Percentiles rank a stretch among this genome's conserved stretches.
phyloP scores from a whole-genome alignment of 2,113 vertebrate genomes.

The Calidris pygmaea region DNA sequence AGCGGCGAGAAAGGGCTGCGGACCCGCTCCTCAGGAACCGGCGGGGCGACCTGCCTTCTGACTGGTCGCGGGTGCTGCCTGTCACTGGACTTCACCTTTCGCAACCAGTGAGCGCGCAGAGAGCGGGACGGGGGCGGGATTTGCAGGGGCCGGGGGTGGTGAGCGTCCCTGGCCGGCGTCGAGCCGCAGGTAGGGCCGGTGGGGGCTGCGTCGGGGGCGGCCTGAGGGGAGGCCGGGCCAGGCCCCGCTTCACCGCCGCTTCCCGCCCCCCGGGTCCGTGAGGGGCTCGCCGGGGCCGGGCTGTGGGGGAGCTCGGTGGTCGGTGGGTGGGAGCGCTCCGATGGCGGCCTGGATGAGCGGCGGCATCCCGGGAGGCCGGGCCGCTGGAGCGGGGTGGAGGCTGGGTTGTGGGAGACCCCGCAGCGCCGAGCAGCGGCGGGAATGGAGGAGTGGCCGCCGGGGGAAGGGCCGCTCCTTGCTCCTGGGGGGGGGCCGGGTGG shows the following conservation, averaged over 20 bases:
- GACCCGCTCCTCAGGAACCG: accelerated
- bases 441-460: no score
- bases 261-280: constrained; percentile 61
- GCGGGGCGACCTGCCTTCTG: accelerated
- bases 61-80: neutral
- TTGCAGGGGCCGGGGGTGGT: neutral
- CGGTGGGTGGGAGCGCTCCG: neutral
- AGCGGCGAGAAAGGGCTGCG: accelerated
- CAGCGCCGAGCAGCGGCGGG: neutral
- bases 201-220: neutral
- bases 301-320: neutral
- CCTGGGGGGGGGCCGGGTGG: neutral
- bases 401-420: neutral
- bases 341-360: neutral
- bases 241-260: neutral
- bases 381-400: neutral
- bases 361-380: neutral
- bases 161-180: neutral
- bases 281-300: constrained; percentile 50
- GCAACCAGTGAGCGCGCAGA: neutral
- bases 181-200: neutral
- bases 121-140: accelerated
- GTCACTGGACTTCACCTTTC: accelerated
- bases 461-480: neutral
- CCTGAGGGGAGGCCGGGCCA: neutral